A percentile compares a stretch with the other conserved stretches of the same genome.
Evolutionary conservation across 2,888 invertebrate genomes (phyloP).

Genomic region (Sceliomorpha sp.): DNA sequence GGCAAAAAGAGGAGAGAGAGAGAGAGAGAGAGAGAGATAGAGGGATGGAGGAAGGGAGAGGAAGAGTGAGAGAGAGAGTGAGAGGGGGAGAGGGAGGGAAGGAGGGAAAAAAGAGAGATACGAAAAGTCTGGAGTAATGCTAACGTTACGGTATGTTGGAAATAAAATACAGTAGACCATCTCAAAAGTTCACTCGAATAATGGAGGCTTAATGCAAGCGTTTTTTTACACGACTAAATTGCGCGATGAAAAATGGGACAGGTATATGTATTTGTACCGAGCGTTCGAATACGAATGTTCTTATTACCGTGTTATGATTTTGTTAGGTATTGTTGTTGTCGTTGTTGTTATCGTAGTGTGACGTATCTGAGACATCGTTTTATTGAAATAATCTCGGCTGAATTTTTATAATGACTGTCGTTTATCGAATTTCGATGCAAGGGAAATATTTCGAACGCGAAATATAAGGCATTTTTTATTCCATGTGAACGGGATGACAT

Average conservation of each 20-base stretch:
- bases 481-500: too few relatives aligned
- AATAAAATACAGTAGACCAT: slow-evolving; percentile 45
- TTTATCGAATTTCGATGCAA: too few relatives aligned
- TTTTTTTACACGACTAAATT: slow-evolving; percentile 44
- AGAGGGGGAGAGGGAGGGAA: too few relatives aligned
- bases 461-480: too few relatives aligned
- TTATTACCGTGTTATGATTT: slow-evolving; percentile 37
- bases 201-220: slow-evolving; percentile 47
- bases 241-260: slow-evolving; percentile 24
- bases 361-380: slow-evolving; percentile 3
- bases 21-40: slow-evolving; percentile 32
- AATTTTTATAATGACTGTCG: too few relatives aligned
- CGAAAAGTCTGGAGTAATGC: slow-evolving; percentile 45
- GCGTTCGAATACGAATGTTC: slow-evolving; percentile 36
- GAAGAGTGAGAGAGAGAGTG: too few relatives aligned
- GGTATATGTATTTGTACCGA: slow-evolving; percentile 28
- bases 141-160: slow-evolving; percentile 41
- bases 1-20: slow-evolving; percentile 32
- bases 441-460: too few relatives aligned
- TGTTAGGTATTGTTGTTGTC: slow-evolving; percentile 27
- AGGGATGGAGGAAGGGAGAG: slow-evolving; percentile 39
- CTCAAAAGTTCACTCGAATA: slow-evolving; percentile 43
- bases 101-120: slow-evolving; percentile 35
- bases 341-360: slow-evolving; percentile 20
- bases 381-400: slow-evolving; percentile 7